phyloP scores from a whole-genome alignment of 2,797 vertebrate genomes.

The Danio kyathit region DNA sequence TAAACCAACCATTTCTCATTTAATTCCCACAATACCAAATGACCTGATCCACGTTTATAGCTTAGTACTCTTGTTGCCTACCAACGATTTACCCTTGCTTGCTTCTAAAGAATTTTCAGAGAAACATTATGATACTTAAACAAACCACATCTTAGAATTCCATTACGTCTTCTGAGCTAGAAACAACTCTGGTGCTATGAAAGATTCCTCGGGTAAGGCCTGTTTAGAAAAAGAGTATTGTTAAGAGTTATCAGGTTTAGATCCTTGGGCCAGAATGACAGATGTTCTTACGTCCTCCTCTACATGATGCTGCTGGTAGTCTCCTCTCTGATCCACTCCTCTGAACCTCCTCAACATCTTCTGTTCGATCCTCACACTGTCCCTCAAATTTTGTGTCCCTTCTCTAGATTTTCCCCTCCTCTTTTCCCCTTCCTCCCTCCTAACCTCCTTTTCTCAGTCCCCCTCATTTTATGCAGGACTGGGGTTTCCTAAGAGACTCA shows the following conservation, averaged over 20 bases:
- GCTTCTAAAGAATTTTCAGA: background rate
- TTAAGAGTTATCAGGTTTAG: background rate
- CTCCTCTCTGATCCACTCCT: slow-evolving; percentile 76
- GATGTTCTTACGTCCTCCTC: slow-evolving; percentile 76
- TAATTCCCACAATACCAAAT: background rate
- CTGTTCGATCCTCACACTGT: slow-evolving; percentile 64
- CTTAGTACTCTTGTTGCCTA: background rate
- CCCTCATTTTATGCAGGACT: slow-evolving; percentile 85
- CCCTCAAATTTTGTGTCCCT: slow-evolving; percentile 65
- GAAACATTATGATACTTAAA: background rate
- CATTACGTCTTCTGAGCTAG: background rate
- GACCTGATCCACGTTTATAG: background rate
- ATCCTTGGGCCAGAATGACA: slow-evolving; percentile 33
- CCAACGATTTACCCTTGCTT: background rate
- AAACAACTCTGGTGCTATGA: background rate
- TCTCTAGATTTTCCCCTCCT: slow-evolving; percentile 50
- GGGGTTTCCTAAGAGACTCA: slow-evolving; percentile 87
- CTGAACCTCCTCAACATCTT: slow-evolving; percentile 71
- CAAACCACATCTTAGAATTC: background rate
- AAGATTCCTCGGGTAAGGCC: slow-evolving; percentile 2
- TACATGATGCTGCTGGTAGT: slow-evolving; percentile 74
- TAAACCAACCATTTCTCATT: background rate
- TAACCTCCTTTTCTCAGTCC: slow-evolving; percentile 69
- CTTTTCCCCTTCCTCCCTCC: slow-evolving; percentile 69
- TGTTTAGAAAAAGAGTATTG: background rate